Evolutionary conservation across 2,797 vertebrate genomes (phyloP).

Genomic region (Labroides dimidiatus): DNA sequence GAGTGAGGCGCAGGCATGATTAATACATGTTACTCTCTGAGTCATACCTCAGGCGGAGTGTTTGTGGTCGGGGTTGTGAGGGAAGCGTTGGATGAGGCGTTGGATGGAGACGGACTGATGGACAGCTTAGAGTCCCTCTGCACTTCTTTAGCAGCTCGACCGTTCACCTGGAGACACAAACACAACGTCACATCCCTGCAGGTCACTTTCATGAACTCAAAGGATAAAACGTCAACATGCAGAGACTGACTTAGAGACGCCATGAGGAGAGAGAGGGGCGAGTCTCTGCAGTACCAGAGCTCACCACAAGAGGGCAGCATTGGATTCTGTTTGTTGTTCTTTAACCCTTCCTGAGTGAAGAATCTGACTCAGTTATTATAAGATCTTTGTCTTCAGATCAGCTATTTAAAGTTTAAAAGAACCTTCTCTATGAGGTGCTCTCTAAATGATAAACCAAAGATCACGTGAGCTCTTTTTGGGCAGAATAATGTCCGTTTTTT

Average conservation of each 20-base stretch:
- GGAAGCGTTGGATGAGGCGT: constrained; percentile 79
- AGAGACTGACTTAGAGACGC: too few species aligned
- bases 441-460: too few species aligned
- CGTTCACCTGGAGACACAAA: constrained; percentile 75
- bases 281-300: constrained; percentile 24
- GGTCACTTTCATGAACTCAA: background rate
- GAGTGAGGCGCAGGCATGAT: background rate
- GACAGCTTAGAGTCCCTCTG: constrained; percentile 77
- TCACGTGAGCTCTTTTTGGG: too few species aligned
- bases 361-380: too few species aligned
- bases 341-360: too few species aligned
- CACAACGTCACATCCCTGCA: constrained; percentile 8
- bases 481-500: too few species aligned
- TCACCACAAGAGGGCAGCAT: constrained; percentile 58
- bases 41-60: constrained; percentile 79
- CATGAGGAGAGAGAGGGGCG: background rate
- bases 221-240: too few species aligned
- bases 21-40: background rate
- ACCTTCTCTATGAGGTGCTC: too few species aligned
- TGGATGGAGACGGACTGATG: constrained; percentile 82
- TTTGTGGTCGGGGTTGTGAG: constrained; percentile 68
- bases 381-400: too few species aligned
- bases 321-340: constrained; percentile 11
- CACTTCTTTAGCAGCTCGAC: constrained; percentile 61
- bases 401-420: too few species aligned